Base-by-base conservation (phyloP, 2,113 vertebrate species). In the Amia ocellicauda region DNA sequence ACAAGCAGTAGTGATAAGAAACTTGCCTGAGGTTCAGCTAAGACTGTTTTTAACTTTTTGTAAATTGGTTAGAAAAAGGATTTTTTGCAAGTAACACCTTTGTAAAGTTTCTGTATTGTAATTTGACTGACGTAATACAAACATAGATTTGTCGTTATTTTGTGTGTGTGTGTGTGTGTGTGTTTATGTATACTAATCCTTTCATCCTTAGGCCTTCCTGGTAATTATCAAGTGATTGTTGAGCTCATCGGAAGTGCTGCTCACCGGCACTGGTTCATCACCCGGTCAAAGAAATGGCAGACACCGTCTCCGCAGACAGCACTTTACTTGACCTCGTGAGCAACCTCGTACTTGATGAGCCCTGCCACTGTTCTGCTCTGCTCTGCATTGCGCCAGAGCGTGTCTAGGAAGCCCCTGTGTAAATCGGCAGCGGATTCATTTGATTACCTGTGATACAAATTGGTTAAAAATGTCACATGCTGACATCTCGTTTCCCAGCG, bases 251-350 rank as follows among this genome's bases (percentile, higher is more conserved):
- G 22, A 59, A 40, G 57, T 14, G 23, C 13, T 3, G 23, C 45
- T 22, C 41, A 8, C n/a, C n/a, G n/a, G n/a, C n/a, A n/a, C n/a
- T n/a, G n/a, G 60, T 62, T 62, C 60, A 62, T 17, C 23, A 24
- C 10, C 29, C 14, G 61, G 61, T 54, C 61, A 63, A 29, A 23
- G 61, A 42, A 26, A 50, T 7, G 8, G 59, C 16, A 47, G 45
- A 13, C 16, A 11, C 31, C 11, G 31, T 36, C 5, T 36, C n/a
- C 31, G 11, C 31, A 36, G 31, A 47, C 7, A 47, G 45, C 45
- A 41, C 16, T 23, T 7, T 10, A 27, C 4, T 23, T 47, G 28
- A 45, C 40, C 52, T n/a, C 42, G 40, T 16, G 24, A 41, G 16
- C 41, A 8, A 10, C 22, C 28, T 1, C 13, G 5, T 11, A 2